These are phyloP conservation scores for Criorhina ranunculi DNA, from an alignment of 2,888 invertebrate species.

Conservation along the genomic window DNA sequence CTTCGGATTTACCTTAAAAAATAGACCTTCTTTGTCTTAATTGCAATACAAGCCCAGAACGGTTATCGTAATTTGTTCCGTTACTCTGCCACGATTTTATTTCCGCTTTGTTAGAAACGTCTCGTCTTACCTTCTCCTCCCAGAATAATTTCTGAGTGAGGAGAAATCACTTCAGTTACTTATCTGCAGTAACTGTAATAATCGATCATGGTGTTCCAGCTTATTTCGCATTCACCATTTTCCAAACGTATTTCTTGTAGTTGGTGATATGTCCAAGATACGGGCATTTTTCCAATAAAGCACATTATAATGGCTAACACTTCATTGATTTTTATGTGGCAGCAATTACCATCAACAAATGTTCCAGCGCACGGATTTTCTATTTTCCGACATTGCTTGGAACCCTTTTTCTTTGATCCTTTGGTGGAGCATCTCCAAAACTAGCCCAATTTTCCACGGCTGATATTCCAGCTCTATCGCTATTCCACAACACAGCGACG, in stretches of 20 bases:
- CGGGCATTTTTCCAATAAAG: neutral
- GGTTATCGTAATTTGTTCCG: slow-evolving; percentile 12
- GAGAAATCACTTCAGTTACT: slow-evolving; percentile 29
- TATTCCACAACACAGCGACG: no score
- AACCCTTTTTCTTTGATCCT: neutral
- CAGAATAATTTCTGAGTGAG: neutral
- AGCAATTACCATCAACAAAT: neutral
- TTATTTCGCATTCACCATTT: slow-evolving; percentile 1
- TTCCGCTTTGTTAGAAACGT: slow-evolving; percentile 23
- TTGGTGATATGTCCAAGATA: neutral
- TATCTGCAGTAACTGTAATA: slow-evolving; percentile 29
- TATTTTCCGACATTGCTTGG: no score
- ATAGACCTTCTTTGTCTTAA: slow-evolving; percentile 8
- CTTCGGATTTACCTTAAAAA: neutral
- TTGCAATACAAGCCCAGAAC: slow-evolving; percentile 7
- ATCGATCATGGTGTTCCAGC: slow-evolving; percentile 7
- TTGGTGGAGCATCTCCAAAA: slow-evolving; percentile 1
- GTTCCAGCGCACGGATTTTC: neutral
- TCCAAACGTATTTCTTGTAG: neutral
- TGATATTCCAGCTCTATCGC: no score
- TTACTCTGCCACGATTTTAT: slow-evolving; percentile 3
- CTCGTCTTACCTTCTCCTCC: slow-evolving; percentile 32
- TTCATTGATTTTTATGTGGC: neutral
- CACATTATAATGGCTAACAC: neutral
- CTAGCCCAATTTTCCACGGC: neutral